Evolutionary conservation across 1,140 invertebrate species (phyloP).

Genomic region (Leptinotarsa defecta): DNA sequence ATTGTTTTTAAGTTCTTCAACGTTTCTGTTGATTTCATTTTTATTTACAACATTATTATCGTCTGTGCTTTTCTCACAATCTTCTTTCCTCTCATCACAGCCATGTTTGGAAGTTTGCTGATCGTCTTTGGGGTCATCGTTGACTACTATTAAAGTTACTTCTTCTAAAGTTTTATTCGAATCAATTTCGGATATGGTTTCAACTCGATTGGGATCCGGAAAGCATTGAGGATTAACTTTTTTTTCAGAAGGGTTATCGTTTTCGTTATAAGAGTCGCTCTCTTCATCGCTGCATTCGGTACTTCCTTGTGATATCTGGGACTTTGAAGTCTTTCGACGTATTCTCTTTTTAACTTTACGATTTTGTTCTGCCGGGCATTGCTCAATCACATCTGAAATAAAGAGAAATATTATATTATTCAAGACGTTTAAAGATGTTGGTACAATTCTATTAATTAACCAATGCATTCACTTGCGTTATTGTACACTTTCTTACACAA

Average conservation of each 20-base stretch:
- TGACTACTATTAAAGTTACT: not conserved
- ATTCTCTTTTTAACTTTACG: constrained; percentile 46
- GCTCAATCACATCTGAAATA: constrained; percentile 25
- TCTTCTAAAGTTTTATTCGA: not conserved
- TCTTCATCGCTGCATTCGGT: constrained; percentile 46
- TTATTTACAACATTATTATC: not conserved
- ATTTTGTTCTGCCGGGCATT: constrained; percentile 30
- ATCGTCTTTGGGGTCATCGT: not conserved
- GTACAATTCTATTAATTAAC: too few species aligned
- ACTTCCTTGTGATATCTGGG: constrained; percentile 24
- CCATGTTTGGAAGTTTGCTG: not conserved
- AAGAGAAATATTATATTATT: constrained; percentile 9
- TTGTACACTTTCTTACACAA: too few species aligned
- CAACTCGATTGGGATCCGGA: constrained; percentile 19
- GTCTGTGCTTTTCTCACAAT: not conserved
- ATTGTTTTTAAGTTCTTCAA: not conserved
- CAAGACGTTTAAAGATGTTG: too few species aligned
- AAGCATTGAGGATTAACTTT: not conserved
- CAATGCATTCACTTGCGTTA: too few species aligned
- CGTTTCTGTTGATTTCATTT: not conserved
- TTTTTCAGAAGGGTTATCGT: not conserved
- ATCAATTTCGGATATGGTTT: not conserved
- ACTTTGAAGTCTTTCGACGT: constrained; percentile 45
- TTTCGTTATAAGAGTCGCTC: constrained; percentile 15
- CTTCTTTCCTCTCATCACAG: not conserved